phyloP scores from a whole-genome alignment of 1,140 invertebrate species.

The Zaprionus lachaisei region DNA sequence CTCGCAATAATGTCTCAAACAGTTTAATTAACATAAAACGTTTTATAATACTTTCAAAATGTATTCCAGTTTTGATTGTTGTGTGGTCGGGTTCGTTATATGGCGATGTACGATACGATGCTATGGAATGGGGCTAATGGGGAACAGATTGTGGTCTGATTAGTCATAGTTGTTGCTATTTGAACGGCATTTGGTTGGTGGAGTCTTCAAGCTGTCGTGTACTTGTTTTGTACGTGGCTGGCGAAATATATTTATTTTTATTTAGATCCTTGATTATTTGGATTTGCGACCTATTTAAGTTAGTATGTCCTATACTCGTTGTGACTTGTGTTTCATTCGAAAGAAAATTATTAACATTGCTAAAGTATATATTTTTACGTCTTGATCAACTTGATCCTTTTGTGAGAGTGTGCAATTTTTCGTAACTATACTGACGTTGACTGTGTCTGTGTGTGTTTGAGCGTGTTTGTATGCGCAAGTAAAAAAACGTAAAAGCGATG shows the following conservation, averaged over 20 bases:
- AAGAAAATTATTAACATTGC: constrained; percentile 70
- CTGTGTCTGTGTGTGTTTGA: constrained; percentile 35
- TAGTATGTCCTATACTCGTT: constrained; percentile 60
- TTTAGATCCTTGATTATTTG: constrained; percentile 46
- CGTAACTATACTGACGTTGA: constrained; percentile 68
- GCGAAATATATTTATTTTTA: constrained; percentile 62
- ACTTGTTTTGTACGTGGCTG: constrained; percentile 55
- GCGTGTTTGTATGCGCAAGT: constrained; percentile 56
- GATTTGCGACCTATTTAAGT: constrained; percentile 65
- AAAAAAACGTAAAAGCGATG: constrained; percentile 71
- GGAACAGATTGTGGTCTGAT: constrained; percentile 20
- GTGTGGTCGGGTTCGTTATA: neutral
- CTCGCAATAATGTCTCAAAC: constrained; percentile 21
- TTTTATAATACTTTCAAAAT: neutral
- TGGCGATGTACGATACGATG: constrained; percentile 1
- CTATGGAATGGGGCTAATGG: neutral
- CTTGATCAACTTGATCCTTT: constrained; percentile 19
- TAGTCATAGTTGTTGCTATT: constrained; percentile 44
- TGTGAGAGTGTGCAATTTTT: constrained; percentile 43
- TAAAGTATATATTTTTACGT: constrained; percentile 65
- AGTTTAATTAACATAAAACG: constrained; percentile 1
- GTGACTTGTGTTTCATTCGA: constrained; percentile 56
- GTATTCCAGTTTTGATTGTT: neutral
- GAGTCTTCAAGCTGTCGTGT: constrained; percentile 57
- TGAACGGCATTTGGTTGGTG: constrained; percentile 71